Evolutionary conservation across 2,797 vertebrate genomes (phyloP), one percentile per base, ranked within the genome.

Genomic region (Rachycentron canadum): DNA sequence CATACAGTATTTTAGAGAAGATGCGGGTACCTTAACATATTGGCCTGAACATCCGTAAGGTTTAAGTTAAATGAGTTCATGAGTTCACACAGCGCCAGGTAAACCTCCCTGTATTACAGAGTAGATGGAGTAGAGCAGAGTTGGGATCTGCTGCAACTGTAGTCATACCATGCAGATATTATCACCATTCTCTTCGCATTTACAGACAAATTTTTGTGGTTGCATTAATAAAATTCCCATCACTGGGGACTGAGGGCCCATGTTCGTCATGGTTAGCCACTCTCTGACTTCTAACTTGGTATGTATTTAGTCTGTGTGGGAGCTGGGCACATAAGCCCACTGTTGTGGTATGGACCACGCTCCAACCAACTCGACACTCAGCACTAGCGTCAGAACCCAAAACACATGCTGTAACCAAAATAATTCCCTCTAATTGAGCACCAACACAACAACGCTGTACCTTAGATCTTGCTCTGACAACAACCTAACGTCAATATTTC

Each of bases 401-500:
- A 90, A 87, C 80, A 84, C 83, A 86, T 69, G 84, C 83, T 79
- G 60, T 16, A 76, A 83, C 82, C 78, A 79, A 78, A 85, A 88
- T 72, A 77, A 70, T 73, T 67, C 65, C 78, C 73, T 71, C 69
- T 87, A 86, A 91, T 82, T 88, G 73, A 71, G 53, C 81, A 73
- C 50, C 78, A 87, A 86, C 85, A 85, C 63, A 91, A 90, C 83
- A 90, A 88, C 88, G 53, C 7, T 1, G 69, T 2, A 38, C 38
- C 76, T 88, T 71, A 83, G 85, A 91, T 87, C 84, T 60, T 0
- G 7, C 69, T 19, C 45, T 50, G 58, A 81, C 76, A 74, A 79
- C 80, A 83, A 58, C 69, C 80, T 56, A 74, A 86, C 56, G 16
- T 89, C 86, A 90, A 91, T 89, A 87, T 91, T 89, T 90, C 84